A percentile compares a stretch with the other conserved stretches of the same genome.
These are phyloP conservation scores for Emydura subglobosa DNA, from an alignment of 2,113 vertebrate genomes.

Conservation along the genomic window DNA sequence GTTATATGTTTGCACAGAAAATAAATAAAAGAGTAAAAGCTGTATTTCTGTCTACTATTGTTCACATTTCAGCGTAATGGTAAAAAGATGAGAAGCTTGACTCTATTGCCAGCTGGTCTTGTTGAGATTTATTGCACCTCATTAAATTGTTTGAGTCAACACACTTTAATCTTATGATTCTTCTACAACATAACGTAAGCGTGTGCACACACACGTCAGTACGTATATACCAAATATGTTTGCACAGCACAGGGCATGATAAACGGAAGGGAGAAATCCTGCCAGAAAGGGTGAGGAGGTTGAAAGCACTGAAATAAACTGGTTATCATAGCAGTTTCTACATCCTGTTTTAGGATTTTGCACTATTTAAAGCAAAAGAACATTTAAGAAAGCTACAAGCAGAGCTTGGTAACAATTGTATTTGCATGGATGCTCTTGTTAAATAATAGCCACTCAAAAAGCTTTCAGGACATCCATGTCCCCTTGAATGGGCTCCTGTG, in stretches of 20 bases:
- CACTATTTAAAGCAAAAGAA: slow-evolving; percentile 16
- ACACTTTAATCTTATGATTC: slow-evolving; percentile 16
- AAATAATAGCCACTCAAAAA: background rate
- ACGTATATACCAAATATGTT: slow-evolving; percentile 20
- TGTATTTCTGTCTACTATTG: slow-evolving; percentile 63
- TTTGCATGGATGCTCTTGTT: background rate
- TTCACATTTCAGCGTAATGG: slow-evolving; percentile 49
- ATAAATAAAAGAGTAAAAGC: slow-evolving; percentile 13
- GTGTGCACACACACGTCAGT: slow-evolving; percentile 26
- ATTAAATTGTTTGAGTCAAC: slow-evolving; percentile 59
- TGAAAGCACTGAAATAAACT: slow-evolving; percentile 17
- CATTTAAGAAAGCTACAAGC: slow-evolving; percentile 8
- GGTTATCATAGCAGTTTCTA: slow-evolving; percentile 23
- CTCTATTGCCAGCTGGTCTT: slow-evolving; percentile 57
- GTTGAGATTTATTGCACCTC: slow-evolving; percentile 70
- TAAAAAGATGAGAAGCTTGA: slow-evolving; percentile 62
- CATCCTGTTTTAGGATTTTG: slow-evolving; percentile 32
- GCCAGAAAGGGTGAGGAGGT: background rate
- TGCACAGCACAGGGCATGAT: background rate
- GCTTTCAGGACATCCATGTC: slow-evolving; percentile 12
- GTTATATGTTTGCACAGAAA: background rate
- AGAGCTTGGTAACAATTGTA: slow-evolving; percentile 21
- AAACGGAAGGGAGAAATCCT: slow-evolving; percentile 9
- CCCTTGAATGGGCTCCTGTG: background rate
- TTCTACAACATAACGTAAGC: background rate